phyloP scores from a whole-genome alignment of 2,797 vertebrate species.

The Hoplostethus atlanticus region DNA sequence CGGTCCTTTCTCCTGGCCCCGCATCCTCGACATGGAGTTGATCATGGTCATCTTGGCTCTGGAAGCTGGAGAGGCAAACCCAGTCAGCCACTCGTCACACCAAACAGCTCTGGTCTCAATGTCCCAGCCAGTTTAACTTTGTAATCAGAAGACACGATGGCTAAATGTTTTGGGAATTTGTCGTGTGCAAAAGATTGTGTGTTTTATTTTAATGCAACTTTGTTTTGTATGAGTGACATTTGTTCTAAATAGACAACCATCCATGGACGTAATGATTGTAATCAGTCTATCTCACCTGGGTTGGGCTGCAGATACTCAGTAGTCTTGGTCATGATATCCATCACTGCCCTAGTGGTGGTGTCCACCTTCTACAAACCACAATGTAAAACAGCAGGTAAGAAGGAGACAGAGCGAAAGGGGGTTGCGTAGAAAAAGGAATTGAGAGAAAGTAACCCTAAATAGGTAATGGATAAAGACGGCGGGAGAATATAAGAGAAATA shows the following conservation, averaged over 20 bases:
- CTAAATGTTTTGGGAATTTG: too few species aligned
- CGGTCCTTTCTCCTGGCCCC: slow-evolving; percentile 96
- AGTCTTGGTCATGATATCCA: slow-evolving; percentile 98
- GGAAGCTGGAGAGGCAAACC: slow-evolving; percentile 85
- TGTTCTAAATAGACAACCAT: not conserved
- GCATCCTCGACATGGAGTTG: slow-evolving; percentile 98
- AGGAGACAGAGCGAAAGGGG: slow-evolving; percentile 6
- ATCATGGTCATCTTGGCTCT: slow-evolving; percentile 99
- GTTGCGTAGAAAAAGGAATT: not conserved
- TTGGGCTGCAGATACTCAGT: slow-evolving; percentile 98
- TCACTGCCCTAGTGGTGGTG: slow-evolving; percentile 91
- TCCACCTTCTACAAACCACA: slow-evolving; percentile 91
- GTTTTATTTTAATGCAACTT: not conserved
- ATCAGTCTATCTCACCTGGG: slow-evolving; percentile 87
- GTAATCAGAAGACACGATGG: not conserved
- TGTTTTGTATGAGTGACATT: not conserved
- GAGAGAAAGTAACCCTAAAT: not conserved
- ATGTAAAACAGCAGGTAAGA: not conserved
- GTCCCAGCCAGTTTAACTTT: not conserved
- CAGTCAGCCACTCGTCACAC: not conserved
- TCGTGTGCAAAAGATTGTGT: not conserved
- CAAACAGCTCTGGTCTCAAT: not conserved
- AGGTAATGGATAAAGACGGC: not conserved
- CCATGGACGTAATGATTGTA: not conserved
- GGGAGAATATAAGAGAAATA: slow-evolving; percentile 8